Percentiles rank a stretch among this genome's conserved stretches.
Evolutionary conservation across 2,888 invertebrate species (phyloP).

Genomic region (Drosophila infuscata): DNA sequence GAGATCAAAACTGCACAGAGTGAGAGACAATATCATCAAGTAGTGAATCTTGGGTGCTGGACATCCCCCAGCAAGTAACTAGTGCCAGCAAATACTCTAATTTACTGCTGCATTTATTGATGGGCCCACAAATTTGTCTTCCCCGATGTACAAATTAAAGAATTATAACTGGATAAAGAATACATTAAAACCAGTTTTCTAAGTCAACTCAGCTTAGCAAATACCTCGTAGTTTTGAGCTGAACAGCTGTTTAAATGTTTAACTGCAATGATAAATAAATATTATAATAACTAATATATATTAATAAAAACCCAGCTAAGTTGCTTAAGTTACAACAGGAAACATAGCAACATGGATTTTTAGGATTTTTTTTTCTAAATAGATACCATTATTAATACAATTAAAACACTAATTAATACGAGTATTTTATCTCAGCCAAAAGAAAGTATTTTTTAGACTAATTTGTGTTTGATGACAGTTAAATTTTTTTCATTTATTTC

Average conservation of each 20-base stretch:
- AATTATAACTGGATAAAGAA: conserved; percentile 2
- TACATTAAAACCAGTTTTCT: background rate
- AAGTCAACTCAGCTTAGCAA: background rate
- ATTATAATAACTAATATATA: background rate
- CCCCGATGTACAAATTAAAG: background rate
- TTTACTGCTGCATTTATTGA: conserved; percentile 16
- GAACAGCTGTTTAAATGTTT: background rate
- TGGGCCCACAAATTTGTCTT: conserved; percentile 8
- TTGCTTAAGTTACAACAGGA: too few relatives aligned
- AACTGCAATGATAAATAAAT: background rate
- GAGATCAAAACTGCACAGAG: conserved; percentile 14
- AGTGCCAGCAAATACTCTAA: background rate
- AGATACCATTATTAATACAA: background rate
- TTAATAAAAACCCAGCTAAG: too few relatives aligned
- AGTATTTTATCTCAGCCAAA: background rate
- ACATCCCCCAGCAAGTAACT: background rate
- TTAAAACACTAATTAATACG: background rate
- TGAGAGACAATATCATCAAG: conserved; percentile 21
- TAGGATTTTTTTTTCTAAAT: too few relatives aligned
- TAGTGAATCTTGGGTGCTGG: background rate
- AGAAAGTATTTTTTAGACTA: background rate
- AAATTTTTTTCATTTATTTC: background rate
- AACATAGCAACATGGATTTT: too few relatives aligned
- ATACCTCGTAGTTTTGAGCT: background rate
- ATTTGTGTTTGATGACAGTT: background rate